These are phyloP conservation scores for Pseudopipra pipra DNA, from an alignment of 2,113 vertebrate species.

Conservation along the genomic window DNA sequence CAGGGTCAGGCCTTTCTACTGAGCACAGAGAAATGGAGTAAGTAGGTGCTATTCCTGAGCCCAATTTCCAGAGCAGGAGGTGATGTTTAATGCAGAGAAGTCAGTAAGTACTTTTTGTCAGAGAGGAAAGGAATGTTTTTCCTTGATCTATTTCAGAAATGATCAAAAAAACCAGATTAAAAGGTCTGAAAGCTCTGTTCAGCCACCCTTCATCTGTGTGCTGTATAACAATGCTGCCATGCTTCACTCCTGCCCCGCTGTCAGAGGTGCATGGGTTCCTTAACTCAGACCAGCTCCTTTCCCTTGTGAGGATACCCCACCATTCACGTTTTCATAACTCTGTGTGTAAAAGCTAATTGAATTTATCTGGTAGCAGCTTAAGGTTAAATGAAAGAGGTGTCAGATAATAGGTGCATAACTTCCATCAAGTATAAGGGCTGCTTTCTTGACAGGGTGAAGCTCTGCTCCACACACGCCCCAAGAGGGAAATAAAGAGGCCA, in stretches of 20 bases:
- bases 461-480: not conserved
- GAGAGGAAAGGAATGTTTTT: not conserved
- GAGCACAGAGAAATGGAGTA: not conserved
- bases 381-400: not conserved
- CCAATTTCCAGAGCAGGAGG: not conserved
- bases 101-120: not conserved
- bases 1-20: not conserved
- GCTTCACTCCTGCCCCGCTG: not conserved
- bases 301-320: not conserved
- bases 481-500: not conserved
- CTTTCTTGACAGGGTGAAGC: not conserved
- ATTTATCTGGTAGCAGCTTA: not conserved
- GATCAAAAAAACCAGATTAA: conserved; percentile 41
- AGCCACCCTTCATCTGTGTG: not conserved
- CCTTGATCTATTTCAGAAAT: conserved; percentile 40
- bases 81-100: not conserved
- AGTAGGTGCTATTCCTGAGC: not conserved
- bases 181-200: not conserved
- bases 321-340: not conserved
- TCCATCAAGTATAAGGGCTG: no score
- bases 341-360: not conserved
- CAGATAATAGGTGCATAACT: not conserved
- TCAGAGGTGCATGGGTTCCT: not conserved
- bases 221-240: not conserved
- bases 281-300: not conserved